Conservation (phyloP, 2,888 invertebrate genomes). For the Dastarcus helophoroides region DNA sequence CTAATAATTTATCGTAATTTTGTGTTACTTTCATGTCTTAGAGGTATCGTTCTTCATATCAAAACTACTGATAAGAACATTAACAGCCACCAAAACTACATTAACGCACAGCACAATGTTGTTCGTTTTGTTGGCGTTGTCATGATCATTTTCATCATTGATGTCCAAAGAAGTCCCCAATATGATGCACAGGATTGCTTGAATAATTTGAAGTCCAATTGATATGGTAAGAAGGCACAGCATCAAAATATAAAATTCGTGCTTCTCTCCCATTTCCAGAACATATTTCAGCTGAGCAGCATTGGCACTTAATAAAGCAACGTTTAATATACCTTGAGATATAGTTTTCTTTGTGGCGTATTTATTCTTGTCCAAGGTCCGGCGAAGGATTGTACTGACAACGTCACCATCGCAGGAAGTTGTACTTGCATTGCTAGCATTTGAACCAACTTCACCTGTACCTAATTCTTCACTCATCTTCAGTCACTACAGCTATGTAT, state of each 20-base stretch:
- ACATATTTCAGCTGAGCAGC: constrained; percentile 82
- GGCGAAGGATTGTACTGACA: too few species aligned
- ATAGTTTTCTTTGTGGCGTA: constrained; percentile 90
- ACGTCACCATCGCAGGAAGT: too few species aligned
- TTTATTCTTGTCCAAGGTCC: constrained; percentile 69
- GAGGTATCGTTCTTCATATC: too few species aligned
- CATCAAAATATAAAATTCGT: constrained; percentile 77
- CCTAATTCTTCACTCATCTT: too few species aligned
- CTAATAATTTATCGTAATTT: too few species aligned
- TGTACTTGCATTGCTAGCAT: too few species aligned
- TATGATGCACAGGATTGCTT: constrained; percentile 47
- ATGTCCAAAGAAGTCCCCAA: constrained; percentile 49
- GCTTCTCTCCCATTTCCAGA: constrained; percentile 69
- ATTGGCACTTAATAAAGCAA: constrained; percentile 77
- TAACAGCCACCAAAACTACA: constrained; percentile 46
- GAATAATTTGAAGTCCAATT: constrained; percentile 72
- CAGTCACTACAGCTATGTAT: too few species aligned
- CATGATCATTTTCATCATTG: constrained; percentile 46
- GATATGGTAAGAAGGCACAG: constrained; percentile 69
- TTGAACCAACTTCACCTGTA: too few species aligned
- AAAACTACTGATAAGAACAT: constrained; percentile 50
- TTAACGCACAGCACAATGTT: constrained; percentile 48
- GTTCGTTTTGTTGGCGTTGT: constrained; percentile 47
- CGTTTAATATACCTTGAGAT: constrained; percentile 83
- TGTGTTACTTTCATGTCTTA: too few species aligned